Conservation (phyloP, 2,113 vertebrate genomes). For the Nesogale talazaci region DNA sequence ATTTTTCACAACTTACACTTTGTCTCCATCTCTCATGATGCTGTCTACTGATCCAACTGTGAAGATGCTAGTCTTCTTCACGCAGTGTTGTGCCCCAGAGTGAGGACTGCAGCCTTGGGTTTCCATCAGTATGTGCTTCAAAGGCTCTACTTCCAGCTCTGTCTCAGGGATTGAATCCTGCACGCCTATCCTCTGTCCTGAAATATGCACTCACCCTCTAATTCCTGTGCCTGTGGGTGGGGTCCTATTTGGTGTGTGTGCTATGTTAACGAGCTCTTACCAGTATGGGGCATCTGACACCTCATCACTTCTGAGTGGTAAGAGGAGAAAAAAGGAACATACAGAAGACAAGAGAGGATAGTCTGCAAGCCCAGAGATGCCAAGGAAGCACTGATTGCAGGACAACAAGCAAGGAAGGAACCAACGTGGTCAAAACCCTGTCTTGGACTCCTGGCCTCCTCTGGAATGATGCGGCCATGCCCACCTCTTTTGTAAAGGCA, state of each 20-base stretch:
- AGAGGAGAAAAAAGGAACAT: neutral
- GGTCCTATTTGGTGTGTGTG: neutral
- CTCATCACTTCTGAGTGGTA: neutral
- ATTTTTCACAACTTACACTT: no score
- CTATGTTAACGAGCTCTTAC: neutral
- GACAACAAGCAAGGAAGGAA: neutral
- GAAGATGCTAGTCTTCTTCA: no score
- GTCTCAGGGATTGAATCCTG: no score
- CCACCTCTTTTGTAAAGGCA: neutral
- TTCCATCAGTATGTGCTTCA: no score
- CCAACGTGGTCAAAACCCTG: neutral
- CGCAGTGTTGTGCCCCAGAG: no score
- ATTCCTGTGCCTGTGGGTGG: neutral
- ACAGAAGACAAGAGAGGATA: neutral
- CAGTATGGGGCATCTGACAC: neutral
- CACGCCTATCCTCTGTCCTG: no score
- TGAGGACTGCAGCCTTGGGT: no score
- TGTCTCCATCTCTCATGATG: no score
- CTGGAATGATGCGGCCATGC: neutral
- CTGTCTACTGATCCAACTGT: no score
- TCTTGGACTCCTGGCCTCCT: neutral
- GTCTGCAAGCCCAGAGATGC: neutral
- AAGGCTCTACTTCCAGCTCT: no score
- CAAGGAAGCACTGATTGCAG: neutral
- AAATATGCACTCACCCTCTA: no score